A percentile compares a stretch with the other conserved stretches of the same genome.
Evolutionary conservation across 1,140 invertebrate species (phyloP).

Genomic region (Teleogryllus occipitalis): DNA sequence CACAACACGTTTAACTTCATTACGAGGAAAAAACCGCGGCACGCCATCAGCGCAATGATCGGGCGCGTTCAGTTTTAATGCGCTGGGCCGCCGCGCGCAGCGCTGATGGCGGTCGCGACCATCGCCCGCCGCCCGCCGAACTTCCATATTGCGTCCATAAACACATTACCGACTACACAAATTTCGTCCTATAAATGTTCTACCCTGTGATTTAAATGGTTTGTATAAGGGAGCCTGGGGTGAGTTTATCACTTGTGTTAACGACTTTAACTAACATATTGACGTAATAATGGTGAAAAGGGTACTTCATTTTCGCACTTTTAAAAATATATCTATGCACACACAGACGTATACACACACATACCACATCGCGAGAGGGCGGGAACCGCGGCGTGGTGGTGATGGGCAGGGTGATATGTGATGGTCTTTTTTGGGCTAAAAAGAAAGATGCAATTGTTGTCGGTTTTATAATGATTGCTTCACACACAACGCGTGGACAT

Average conservation of each 20-base stretch:
- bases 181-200: constrained; percentile 11
- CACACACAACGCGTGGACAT: neutral
- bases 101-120: neutral
- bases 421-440: neutral
- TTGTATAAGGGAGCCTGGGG: constrained; percentile 7
- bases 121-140: neutral
- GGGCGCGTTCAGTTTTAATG: neutral
- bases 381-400: constrained; percentile 26
- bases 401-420: neutral
- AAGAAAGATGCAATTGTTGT: constrained; percentile 5
- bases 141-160: constrained; percentile 7
- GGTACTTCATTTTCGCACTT: constrained; percentile 17
- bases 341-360: neutral
- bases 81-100: too few relatives aligned
- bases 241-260: constrained; percentile 15
- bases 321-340: constrained; percentile 17
- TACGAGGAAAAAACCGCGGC: neutral
- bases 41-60: constrained; percentile 3
- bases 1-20: constrained; percentile 4
- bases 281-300: constrained; percentile 17
- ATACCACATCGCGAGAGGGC: constrained; percentile 22
- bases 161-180: constrained; percentile 11
- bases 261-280: constrained; percentile 19
- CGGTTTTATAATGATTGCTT: constrained; percentile 5
- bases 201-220: constrained; percentile 12